Evolutionary conservation across 2,797 vertebrate genomes (phyloP), one percentile per base, ranked within the genome.

Genomic region (Carapus acus): DNA sequence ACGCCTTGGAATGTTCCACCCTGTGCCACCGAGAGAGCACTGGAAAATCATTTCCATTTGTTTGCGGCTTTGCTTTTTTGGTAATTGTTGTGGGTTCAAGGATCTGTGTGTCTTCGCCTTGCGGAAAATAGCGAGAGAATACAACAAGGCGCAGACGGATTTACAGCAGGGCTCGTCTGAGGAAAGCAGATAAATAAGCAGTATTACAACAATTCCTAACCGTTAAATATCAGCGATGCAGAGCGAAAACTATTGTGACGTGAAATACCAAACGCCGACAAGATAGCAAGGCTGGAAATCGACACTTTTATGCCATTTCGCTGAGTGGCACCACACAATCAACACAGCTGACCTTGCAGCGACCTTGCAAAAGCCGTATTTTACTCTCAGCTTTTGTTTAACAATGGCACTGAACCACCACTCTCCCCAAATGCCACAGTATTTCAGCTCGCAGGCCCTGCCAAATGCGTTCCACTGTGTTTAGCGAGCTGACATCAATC

Each of bases 401-500:
- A 45, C 17, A 65, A 49, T 46, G 40, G 31, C 21, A n/a, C n/a
- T 15, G 20, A 34, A 21, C 36, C 43, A 49, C 62, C 54, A 17
- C 47, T 38, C 41, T 42, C 40, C n/a, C n/a, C 23, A 63, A 58
- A 72, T 40, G 29, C 46, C 18, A 19, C 8, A 15, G n/a, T n/a
- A 27, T n/a, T n/a, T n/a, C n/a, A n/a, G n/a, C n/a, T n/a, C n/a
- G n/a, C n/a, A n/a, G n/a, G n/a, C n/a, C n/a, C n/a, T n/a, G n/a
- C n/a, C n/a, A n/a, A n/a, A n/a, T n/a, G n/a, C n/a, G 53, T 48
- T 59, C 57, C 49, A 67, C 52, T 57, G 50, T 71, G 69, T 60
- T 70, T 57, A 49, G 52, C 39, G 64, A 51, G 63, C 55, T 67
- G 59, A 71, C 74, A 64, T 67, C 71, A 76, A 71, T 83, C 68